Percentiles rank a stretch among this genome's conserved stretches.
Conservation (phyloP, 2,888 invertebrate species). For the Orchestes rusci region DNA sequence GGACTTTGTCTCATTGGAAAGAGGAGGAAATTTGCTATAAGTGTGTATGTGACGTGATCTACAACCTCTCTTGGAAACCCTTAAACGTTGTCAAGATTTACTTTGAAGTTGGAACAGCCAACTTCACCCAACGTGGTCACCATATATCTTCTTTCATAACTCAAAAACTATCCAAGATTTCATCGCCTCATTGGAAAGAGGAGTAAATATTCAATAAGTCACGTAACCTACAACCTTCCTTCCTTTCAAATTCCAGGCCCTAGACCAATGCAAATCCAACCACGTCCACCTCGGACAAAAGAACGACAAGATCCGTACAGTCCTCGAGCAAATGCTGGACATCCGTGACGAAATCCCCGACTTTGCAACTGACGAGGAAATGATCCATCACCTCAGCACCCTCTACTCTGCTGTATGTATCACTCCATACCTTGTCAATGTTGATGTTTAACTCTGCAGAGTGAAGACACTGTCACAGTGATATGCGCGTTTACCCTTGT, state of each 20-base stretch:
- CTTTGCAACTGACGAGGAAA: slow-evolving; percentile 30
- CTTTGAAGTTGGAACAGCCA: too few relatives aligned
- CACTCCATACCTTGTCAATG: not conserved
- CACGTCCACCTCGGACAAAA: slow-evolving; percentile 13
- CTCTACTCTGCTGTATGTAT: slow-evolving; percentile 29
- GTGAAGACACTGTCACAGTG: slow-evolving; percentile 33
- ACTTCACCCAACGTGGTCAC: too few relatives aligned
- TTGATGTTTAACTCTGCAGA: slow-evolving; percentile 26
- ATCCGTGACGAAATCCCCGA: slow-evolving; percentile 25
- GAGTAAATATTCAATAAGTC: too few relatives aligned
- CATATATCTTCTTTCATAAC: too few relatives aligned
- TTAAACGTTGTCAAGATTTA: too few relatives aligned
- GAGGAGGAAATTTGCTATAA: too few relatives aligned
- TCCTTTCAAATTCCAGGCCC: slow-evolving; percentile 16
- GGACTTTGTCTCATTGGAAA: too few relatives aligned
- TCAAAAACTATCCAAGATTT: too few relatives aligned
- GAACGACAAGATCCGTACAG: slow-evolving; percentile 15
- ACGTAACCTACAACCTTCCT: too few relatives aligned
- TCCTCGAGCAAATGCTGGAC: slow-evolving; percentile 30
- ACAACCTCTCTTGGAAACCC: too few relatives aligned
- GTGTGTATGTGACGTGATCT: too few relatives aligned
- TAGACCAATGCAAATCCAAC: slow-evolving; percentile 11
- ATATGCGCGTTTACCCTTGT: slow-evolving; percentile 29
- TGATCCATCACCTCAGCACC: slow-evolving; percentile 31
- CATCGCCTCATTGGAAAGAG: too few relatives aligned